Evolutionary conservation across 2,113 vertebrate genomes (phyloP).

Genomic region (Blennius ocellaris): DNA sequence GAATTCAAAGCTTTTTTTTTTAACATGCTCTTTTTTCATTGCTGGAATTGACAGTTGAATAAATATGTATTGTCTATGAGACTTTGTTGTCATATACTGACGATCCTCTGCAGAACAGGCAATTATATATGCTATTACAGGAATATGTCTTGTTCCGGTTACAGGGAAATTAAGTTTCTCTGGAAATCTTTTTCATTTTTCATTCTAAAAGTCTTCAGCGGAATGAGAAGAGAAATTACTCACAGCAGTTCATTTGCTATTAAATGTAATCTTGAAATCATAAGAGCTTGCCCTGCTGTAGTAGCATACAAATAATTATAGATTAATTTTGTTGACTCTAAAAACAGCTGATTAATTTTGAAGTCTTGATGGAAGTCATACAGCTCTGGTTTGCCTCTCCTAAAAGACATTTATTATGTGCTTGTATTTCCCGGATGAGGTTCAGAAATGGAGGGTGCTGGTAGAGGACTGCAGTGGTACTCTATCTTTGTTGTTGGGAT

Average conservation of each 20-base stretch:
- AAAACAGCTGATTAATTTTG: conserved; percentile 81
- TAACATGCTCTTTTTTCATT: conserved; percentile 38
- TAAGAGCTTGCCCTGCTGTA: conserved; percentile 76
- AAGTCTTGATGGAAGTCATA: conserved; percentile 80
- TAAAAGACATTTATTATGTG: conserved; percentile 72
- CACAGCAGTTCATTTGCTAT: conserved; percentile 79
- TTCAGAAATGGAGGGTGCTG: conserved; percentile 51
- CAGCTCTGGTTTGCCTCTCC: conserved; percentile 71
- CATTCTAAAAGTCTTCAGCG: conserved; percentile 77
- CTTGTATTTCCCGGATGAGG: conserved; percentile 53
- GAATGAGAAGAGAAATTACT: conserved; percentile 80
- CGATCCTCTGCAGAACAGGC: conserved; percentile 82
- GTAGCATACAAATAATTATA: conserved; percentile 81
- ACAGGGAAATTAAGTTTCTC: conserved; percentile 85
- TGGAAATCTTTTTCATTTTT: conserved; percentile 80
- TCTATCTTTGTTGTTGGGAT: conserved; percentile 41
- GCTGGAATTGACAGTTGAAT: conserved; percentile 83
- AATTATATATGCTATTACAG: conserved; percentile 85
- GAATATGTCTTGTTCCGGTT: conserved; percentile 86
- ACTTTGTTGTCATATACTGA: conserved; percentile 82
- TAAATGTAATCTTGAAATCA: conserved; percentile 82
- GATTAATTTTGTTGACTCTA: conserved; percentile 80
- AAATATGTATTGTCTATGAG: conserved; percentile 84
- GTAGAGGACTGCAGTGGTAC: conserved; percentile 30
- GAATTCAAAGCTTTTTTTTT: conserved; percentile 75